These are phyloP conservation scores for Allygus modestus DNA, from an alignment of 2,888 invertebrate species.

Conservation along the genomic window DNA sequence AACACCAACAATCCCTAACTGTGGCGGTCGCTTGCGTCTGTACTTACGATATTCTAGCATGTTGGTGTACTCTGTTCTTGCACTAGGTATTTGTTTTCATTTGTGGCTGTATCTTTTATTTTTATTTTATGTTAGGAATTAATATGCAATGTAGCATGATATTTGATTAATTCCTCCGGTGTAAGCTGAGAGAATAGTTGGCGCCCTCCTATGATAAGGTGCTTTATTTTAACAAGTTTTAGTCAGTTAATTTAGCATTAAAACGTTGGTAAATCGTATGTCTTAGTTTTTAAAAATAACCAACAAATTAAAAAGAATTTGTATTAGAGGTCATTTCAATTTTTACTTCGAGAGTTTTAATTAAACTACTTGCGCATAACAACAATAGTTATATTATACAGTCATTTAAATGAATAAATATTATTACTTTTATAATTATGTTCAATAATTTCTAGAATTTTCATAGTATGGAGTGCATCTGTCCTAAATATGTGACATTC, in stretches of 20 bases:
- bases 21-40: conserved; percentile 46
- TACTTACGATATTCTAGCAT: conserved; percentile 19
- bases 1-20: conserved; percentile 50
- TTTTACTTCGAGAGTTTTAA: too few species aligned
- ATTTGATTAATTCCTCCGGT: background rate
- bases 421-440: background rate
- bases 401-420: background rate
- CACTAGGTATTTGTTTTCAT: background rate
- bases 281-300: too few species aligned
- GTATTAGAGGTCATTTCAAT: too few species aligned
- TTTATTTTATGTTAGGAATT: background rate
- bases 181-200: background rate
- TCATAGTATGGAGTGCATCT: conserved; percentile 28
- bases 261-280: too few species aligned
- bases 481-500: conserved; percentile 54
- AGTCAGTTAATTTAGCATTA: too few species aligned
- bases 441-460: background rate
- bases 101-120: background rate
- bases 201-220: conserved; percentile 33
- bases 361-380: too few species aligned
- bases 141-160: background rate
- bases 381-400: too few species aligned
- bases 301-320: too few species aligned
- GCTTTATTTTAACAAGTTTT: background rate
- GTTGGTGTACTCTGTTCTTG: conserved; percentile 50